Base-by-base conservation (phyloP, 2,888 invertebrate genomes). In the Lampropteryx suffumata region DNA sequence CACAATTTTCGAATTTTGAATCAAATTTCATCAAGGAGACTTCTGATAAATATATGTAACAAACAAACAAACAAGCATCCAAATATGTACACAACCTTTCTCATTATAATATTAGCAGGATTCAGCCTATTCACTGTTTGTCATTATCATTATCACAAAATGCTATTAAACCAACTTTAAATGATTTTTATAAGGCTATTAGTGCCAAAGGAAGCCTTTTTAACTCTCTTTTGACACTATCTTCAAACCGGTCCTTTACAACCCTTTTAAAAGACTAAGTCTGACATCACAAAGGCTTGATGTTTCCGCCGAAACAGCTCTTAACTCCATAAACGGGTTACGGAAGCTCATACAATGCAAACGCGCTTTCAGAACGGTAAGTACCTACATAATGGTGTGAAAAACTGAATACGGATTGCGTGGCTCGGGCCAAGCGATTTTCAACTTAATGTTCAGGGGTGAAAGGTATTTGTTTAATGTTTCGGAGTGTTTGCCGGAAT, bases 341-440 rank as follows among this genome's bases (percentile, higher is more conserved):
- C 35, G 47, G 47, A 52, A 52, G 52, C 50, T 55, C 42, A 55
- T 49, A 59, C 52, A 60, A 41, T 50, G 50, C 41, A 47, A 55
- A 51, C 54, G 21, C 30, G 36, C 42, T 40, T 44, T 51, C 39
- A 47, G 37, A 39, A 44, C 43, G 42, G 50, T 35, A 46, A 27
- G 3, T 26, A 33, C 34, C 29, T 44, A 10, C 1, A 47, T 33
- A 52, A 55, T 42, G 52, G 55, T 45, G 55, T 50, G 52, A 50
- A 48, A 51, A 35, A 49, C 40, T 43, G 46, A 43, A 53, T 47
- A 48, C n/a, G 44, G 41, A 29, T 17, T 8, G 32, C 26, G 7
- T 3, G 13, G 11, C 3, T 26, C 3, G n/a, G 27, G 3, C 28
- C 34, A 36, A 7, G 27, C 13, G 0, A 45, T 11, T n/a, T 45